A percentile compares a stretch with the other conserved stretches of the same genome.
Evolutionary conservation across 2,888 invertebrate genomes (phyloP).

Genomic region (Tachina grossa): DNA sequence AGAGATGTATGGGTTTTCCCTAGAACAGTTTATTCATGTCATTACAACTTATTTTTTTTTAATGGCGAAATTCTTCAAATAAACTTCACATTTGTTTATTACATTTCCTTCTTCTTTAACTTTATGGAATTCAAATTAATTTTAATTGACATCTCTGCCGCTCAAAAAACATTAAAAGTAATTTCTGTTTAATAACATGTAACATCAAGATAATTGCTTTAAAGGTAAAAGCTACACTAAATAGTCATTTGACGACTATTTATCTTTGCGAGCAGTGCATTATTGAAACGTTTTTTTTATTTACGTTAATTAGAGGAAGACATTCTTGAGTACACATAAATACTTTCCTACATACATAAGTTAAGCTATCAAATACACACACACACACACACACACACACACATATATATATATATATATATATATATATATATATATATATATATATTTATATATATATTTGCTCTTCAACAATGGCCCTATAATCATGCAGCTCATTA

Average conservation of each 20-base stretch:
- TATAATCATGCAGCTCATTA: conserved; percentile 14
- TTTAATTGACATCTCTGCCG: conserved; percentile 14
- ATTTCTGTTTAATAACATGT: conserved; percentile 21
- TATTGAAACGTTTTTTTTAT: conserved; percentile 27
- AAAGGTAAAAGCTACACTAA: conserved; percentile 15
- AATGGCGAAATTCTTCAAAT: too few species aligned
- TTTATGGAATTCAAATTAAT: background rate
- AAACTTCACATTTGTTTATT: too few species aligned
- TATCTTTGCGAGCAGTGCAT: conserved; percentile 23
- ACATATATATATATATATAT: background rate
- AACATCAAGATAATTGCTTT: background rate
- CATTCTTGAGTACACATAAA: background rate
- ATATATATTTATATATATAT: background rate
- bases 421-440: too few species aligned
- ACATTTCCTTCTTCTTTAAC: too few species aligned
- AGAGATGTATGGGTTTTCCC: too few species aligned
- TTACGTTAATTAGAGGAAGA: conserved; percentile 36
- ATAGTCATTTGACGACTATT: conserved; percentile 11
- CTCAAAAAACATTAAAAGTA: background rate
- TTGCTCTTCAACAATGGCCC: background rate
- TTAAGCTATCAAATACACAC: background rate
- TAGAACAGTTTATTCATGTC: too few species aligned
- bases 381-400: background rate
- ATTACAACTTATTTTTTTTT: too few species aligned
- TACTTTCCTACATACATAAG: too few species aligned